Conservation (phyloP, 1,140 invertebrate genomes). For the Tetramorium simillimum region DNA sequence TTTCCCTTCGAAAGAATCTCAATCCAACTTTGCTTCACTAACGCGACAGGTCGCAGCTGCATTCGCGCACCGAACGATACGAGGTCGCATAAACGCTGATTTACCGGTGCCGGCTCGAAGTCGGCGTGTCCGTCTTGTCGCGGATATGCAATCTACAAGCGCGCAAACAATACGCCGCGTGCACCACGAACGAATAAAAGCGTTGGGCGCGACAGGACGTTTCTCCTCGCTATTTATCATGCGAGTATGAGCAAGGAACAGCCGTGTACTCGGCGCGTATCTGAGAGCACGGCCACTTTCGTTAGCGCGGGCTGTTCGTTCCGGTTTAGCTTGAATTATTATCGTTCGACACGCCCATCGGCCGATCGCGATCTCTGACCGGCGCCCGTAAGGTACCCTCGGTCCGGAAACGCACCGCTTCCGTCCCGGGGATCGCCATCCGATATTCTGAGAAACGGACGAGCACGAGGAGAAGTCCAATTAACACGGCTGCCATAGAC, state of each 20-base stretch:
- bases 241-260: slow-evolving; percentile 21
- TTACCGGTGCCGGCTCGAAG: slow-evolving; percentile 23
- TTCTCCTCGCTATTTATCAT: slow-evolving; percentile 68
- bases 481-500: slow-evolving; percentile 19
- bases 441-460: slow-evolving; percentile 30
- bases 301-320: slow-evolving; percentile 47
- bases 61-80: neutral
- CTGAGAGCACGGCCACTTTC: slow-evolving; percentile 53
- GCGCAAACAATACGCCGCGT: slow-evolving; percentile 50
- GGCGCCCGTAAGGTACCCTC: slow-evolving; percentile 36
- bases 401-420: slow-evolving; percentile 35
- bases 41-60: slow-evolving; percentile 4
- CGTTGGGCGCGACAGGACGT: slow-evolving; percentile 36
- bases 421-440: slow-evolving; percentile 8
- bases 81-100: slow-evolving; percentile 43
- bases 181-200: slow-evolving; percentile 35
- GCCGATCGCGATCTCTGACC: slow-evolving; percentile 49
- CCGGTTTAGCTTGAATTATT: slow-evolving; percentile 60
- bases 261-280: too few species aligned
- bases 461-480: slow-evolving; percentile 22
- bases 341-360: slow-evolving; percentile 59
- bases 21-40: slow-evolving; percentile 41
- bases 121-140: slow-evolving; percentile 36
- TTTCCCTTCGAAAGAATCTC: slow-evolving; percentile 43
- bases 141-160: slow-evolving; percentile 43